Percentiles rank a stretch among this genome's conserved stretches.
Evolutionary conservation across 2,888 invertebrate species (phyloP).

Genomic region (Spodoptera exigua): DNA sequence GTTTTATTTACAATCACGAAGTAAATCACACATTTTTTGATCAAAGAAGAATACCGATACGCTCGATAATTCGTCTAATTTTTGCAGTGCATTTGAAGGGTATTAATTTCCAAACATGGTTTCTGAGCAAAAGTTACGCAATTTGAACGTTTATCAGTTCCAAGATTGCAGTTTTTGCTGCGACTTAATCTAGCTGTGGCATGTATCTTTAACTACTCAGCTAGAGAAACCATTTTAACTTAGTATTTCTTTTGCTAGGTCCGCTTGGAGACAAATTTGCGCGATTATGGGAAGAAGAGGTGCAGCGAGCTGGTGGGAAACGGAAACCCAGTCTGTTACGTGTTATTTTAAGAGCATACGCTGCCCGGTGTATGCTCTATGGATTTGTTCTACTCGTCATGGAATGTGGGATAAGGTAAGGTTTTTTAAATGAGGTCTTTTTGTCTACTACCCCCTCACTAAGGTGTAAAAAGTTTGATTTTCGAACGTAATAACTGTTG

Average conservation of each 20-base stretch:
- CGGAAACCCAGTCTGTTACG: conserved; percentile 88
- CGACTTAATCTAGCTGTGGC: conserved; percentile 12
- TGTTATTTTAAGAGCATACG: conserved; percentile 90
- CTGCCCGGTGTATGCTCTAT: conserved; percentile 87
- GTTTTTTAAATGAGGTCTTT: conserved; percentile 17
- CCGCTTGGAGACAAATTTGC: conserved; percentile 86
- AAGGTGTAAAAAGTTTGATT: too few species aligned
- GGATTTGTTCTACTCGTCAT: conserved; percentile 89
- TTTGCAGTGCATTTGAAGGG: too few species aligned
- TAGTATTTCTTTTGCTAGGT: conserved; percentile 62
- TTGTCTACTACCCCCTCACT: too few species aligned
- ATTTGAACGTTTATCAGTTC: conserved; percentile 34
- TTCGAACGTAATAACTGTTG: too few species aligned
- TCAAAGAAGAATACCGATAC: too few species aligned
- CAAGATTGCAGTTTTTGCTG: conserved; percentile 31
- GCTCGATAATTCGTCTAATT: too few species aligned
- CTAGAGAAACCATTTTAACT: conserved; percentile 12
- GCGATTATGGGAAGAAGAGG: conserved; percentile 87
- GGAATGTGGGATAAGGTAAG: conserved; percentile 90
- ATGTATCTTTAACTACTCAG: conserved; percentile 20
- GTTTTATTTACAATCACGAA: too few species aligned
- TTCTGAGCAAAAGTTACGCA: conserved; percentile 20
- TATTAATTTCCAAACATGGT: conserved; percentile 1
- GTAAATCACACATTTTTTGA: too few species aligned
- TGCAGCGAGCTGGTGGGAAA: conserved; percentile 77